Conservation (phyloP, 2,113 vertebrate genomes). For the Pseudorasbora parva region DNA sequence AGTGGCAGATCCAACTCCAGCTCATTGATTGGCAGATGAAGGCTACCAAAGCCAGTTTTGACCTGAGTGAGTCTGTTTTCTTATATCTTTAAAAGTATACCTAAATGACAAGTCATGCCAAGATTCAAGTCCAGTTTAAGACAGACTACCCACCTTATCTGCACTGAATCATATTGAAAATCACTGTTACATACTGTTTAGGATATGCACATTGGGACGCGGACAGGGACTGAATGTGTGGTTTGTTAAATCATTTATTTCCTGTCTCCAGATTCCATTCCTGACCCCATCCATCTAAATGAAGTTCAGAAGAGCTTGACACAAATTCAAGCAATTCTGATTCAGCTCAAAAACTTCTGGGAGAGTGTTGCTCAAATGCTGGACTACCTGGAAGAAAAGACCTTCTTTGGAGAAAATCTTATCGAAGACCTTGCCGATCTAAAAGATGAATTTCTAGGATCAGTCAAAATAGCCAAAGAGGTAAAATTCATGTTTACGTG, state of each 20-base stretch:
- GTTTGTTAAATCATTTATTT: not conserved
- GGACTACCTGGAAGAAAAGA: not conserved
- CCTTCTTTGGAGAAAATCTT: not conserved
- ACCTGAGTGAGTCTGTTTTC: not conserved
- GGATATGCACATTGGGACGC: no score
- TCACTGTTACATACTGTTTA: no score
- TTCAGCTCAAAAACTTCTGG: not conserved
- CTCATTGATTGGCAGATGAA: not conserved
- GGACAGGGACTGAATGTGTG: rapidly evolving
- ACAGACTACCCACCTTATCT: no score
- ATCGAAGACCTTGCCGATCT: not conserved
- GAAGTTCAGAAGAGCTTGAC: not conserved
- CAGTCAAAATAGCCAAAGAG: not conserved
- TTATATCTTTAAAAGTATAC: not conserved
- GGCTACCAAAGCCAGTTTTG: not conserved
- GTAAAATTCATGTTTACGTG: not conserved
- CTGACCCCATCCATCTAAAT: not conserved
- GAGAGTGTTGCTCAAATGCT: not conserved
- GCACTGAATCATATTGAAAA: no score
- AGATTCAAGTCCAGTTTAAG: not conserved
- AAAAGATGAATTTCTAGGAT: not conserved
- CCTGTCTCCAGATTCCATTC: not conserved
- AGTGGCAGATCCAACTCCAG: not conserved
- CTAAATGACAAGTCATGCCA: no score
- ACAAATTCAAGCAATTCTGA: constrained; percentile 4